These are phyloP conservation scores for Thunnus albacares DNA, from an alignment of 2,797 vertebrate species.

Conservation along the genomic window DNA sequence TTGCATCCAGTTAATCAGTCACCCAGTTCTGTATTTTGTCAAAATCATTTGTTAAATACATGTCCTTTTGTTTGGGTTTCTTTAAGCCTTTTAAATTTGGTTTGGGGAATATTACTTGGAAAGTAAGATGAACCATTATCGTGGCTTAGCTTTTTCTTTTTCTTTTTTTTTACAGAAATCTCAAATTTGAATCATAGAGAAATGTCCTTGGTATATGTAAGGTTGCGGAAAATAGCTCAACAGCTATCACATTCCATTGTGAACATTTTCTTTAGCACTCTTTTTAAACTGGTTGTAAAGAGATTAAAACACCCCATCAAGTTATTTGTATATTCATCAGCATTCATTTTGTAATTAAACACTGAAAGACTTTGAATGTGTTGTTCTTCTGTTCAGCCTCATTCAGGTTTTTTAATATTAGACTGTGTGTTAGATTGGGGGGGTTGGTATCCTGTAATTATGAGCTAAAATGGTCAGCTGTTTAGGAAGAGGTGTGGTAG, in stretches of 20 bases:
- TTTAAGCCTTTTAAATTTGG: not conserved
- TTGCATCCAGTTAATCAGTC: conserved; percentile 24
- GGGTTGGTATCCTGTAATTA: not conserved
- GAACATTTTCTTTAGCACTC: conserved; percentile 14
- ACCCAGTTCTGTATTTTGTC: conserved; percentile 27
- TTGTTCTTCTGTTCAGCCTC: not conserved
- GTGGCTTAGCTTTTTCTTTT: not conserved
- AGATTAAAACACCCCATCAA: conserved; percentile 35
- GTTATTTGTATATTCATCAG: conserved; percentile 52
- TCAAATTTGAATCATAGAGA: not conserved
- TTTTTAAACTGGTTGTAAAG: conserved; percentile 40
- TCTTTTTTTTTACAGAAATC: conserved; percentile 8
- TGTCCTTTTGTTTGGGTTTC: not conserved
- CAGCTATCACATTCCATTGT: conserved; percentile 56
- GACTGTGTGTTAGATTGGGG: not conserved
- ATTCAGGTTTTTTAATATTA: not conserved
- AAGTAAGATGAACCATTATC: not conserved
- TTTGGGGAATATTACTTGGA: not conserved
- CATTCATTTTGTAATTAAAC: not conserved
- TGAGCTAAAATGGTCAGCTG: not conserved
- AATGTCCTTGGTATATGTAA: not conserved
- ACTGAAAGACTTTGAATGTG: not conserved
- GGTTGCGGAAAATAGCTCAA: not conserved
- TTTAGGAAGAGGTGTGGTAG: not conserved
- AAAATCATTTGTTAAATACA: conserved; percentile 5